Evolutionary conservation across 2,113 vertebrate species (phyloP).

Genomic region (Malurus elegans): DNA sequence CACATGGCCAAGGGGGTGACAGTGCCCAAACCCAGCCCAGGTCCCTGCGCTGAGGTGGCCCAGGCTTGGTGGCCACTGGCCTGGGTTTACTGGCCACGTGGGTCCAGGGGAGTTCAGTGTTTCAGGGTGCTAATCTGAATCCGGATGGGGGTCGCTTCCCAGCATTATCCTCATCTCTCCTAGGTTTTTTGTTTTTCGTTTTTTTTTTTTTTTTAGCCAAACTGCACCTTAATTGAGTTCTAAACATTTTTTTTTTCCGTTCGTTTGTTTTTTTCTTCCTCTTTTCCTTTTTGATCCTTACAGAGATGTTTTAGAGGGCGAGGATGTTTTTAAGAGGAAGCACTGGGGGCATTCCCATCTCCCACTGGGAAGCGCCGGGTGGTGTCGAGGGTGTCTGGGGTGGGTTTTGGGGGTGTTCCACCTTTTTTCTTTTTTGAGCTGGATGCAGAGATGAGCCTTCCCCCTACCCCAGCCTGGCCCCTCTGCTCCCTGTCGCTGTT

Average conservation of each 20-base stretch:
- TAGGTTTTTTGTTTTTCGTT: not conserved
- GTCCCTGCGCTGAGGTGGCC: conserved; percentile 24
- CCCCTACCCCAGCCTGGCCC: conserved; percentile 13
- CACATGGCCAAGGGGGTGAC: conserved; percentile 46
- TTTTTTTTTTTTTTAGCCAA: conserved; percentile 37
- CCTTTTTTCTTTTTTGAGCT: not conserved
- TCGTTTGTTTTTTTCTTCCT: not conserved
- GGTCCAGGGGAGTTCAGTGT: not conserved
- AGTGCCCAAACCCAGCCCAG: not conserved
- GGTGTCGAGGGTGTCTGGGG: not conserved
- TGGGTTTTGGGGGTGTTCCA: not conserved
- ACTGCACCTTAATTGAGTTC: conserved; percentile 60
- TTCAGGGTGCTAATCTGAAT: conserved; percentile 63
- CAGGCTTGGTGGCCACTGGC: not conserved
- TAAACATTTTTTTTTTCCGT: not conserved
- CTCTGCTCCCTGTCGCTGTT: conserved; percentile 30
- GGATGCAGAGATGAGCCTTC: conserved; percentile 15
- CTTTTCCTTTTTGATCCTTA: conserved; percentile 41
- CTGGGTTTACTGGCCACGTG: not conserved
- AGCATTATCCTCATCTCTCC: conserved; percentile 41
- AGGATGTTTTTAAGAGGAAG: not conserved
- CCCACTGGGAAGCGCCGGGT: fast-evolving
- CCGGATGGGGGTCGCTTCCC: conserved; percentile 31
- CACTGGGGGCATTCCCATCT: not conserved
- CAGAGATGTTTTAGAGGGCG: not conserved